These are phyloP conservation scores for Nasonia giraulti DNA, from an alignment of 1,140 invertebrate genomes.

Conservation along the genomic window DNA sequence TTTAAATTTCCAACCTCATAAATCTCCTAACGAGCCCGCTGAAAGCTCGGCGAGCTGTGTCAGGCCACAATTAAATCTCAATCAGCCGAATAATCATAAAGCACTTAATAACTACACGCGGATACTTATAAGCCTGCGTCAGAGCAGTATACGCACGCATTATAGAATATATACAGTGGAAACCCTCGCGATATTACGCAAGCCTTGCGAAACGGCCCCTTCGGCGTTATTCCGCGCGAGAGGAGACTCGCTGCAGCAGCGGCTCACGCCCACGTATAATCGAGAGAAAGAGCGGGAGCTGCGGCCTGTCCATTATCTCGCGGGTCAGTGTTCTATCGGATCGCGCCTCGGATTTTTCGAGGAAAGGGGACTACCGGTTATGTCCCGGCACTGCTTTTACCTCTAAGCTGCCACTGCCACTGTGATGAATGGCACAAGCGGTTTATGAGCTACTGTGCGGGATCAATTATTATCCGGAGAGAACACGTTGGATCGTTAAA, in stretches of 20 bases:
- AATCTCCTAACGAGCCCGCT: background rate
- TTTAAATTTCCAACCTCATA: background rate
- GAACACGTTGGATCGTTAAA: background rate
- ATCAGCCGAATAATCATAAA: background rate
- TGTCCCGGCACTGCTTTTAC: background rate
- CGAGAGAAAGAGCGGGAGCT: background rate
- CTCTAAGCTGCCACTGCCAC: background rate
- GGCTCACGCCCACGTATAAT: background rate
- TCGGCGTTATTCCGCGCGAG: constrained; percentile 10
- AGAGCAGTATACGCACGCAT: background rate
- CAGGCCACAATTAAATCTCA: background rate
- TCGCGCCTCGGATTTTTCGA: background rate
- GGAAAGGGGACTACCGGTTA: background rate
- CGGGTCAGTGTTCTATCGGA: constrained; percentile 8
- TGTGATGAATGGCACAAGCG: background rate
- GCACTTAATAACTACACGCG: background rate
- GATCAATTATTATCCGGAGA: background rate
- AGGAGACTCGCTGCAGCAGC: background rate
- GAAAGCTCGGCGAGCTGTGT: background rate
- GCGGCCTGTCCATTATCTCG: constrained; percentile 6
- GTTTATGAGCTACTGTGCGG: constrained; percentile 2
- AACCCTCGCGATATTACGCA: background rate
- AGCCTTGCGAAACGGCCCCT: constrained; percentile 14
- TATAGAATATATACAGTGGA: background rate
- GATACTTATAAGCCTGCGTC: background rate